Evolutionary conservation across 2,888 invertebrate species (phyloP).

Genomic region (Lymantria monacha): DNA sequence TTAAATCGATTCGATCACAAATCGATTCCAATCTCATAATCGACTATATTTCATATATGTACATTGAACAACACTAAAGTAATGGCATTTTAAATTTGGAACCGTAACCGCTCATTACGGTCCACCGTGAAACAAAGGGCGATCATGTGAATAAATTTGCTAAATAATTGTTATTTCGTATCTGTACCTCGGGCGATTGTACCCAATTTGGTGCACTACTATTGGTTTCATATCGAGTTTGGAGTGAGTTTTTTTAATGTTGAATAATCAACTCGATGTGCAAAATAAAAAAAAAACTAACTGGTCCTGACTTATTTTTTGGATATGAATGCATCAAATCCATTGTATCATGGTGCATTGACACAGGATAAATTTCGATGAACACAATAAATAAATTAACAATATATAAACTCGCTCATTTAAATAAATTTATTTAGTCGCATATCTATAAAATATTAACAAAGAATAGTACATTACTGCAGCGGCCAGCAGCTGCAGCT

Average conservation of each 20-base stretch:
- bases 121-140: slow-evolving; percentile 58
- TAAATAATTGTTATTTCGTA: slow-evolving; percentile 74
- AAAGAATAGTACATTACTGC: too few species aligned
- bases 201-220: slow-evolving; percentile 25
- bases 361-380: too few species aligned
- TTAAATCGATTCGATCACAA: slow-evolving; percentile 15
- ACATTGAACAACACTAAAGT: slow-evolving; percentile 48
- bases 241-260: neutral
- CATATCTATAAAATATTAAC: too few species aligned
- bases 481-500: too few species aligned
- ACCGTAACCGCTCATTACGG: slow-evolving; percentile 58
- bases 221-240: slow-evolving; percentile 12
- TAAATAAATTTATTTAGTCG: too few species aligned
- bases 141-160: slow-evolving; percentile 73
- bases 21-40: slow-evolving; percentile 9
- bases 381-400: too few species aligned
- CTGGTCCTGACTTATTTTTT: too few species aligned
- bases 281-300: too few species aligned
- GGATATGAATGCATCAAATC: too few species aligned
- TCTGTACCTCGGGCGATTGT: slow-evolving; percentile 47
- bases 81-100: slow-evolving; percentile 67
- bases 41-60: slow-evolving; percentile 19
- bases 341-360: too few species aligned
- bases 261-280: too few species aligned
- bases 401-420: too few species aligned